These are phyloP conservation scores for Saguinus imperator DNA, from an alignment of 2,113 vertebrate genomes.

Conservation along the genomic window DNA sequence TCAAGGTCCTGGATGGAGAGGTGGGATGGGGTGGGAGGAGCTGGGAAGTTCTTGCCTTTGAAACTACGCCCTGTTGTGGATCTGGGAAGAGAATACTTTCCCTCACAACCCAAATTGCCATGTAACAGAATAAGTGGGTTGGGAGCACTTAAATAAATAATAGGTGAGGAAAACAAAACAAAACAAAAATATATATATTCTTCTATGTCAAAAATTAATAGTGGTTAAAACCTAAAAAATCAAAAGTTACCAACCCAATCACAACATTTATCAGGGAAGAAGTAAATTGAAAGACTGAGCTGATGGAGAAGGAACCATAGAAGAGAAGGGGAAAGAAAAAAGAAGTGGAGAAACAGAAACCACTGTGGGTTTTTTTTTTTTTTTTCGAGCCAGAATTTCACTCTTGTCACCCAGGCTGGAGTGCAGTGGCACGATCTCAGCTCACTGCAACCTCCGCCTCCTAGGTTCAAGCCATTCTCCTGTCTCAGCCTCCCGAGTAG, in stretches of 20 bases:
- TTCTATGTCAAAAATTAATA: background rate
- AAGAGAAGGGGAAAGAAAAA: background rate
- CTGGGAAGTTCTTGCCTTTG: too few relatives aligned
- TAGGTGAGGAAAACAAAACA: background rate
- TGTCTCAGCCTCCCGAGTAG: too few relatives aligned
- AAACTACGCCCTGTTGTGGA: too few relatives aligned
- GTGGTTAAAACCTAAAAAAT: background rate
- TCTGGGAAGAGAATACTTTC: too few relatives aligned
- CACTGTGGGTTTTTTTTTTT: too few relatives aligned
- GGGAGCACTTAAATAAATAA: background rate
- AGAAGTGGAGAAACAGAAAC: fast-evolving
- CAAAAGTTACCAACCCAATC: background rate
- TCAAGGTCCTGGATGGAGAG: too few relatives aligned
- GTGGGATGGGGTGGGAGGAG: too few relatives aligned
- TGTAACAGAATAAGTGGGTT: background rate
- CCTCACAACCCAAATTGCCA: background rate
- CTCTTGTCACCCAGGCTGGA: too few relatives aligned
- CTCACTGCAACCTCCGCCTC: too few relatives aligned
- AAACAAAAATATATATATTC: background rate
- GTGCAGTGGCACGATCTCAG: fast-evolving
- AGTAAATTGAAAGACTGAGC: background rate
- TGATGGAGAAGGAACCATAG: background rate
- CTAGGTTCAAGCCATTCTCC: too few relatives aligned
- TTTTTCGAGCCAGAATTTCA: too few relatives aligned
- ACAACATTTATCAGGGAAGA: background rate